Evolutionary conservation across 2,113 vertebrate genomes (phyloP).

Genomic region (Ranitomeya imitator): DNA sequence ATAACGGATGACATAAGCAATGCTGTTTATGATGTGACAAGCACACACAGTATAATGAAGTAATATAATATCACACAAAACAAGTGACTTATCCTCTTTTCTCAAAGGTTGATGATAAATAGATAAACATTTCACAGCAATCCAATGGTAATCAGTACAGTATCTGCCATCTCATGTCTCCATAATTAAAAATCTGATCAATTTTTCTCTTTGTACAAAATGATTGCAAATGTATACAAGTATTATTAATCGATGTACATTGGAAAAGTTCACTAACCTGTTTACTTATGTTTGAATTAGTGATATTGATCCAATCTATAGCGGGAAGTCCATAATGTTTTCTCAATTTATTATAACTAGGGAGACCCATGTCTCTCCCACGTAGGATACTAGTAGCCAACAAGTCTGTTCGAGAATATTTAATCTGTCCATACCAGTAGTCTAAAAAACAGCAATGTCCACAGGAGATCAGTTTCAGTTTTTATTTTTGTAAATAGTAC

Average conservation of each 20-base stretch:
- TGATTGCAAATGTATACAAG: background rate
- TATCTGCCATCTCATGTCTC: background rate
- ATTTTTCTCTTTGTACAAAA: background rate
- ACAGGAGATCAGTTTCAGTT: background rate
- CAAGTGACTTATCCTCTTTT: no score
- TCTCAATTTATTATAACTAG: constrained; percentile 78
- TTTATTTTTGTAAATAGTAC: background rate
- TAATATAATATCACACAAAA: no score
- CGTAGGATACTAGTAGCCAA: constrained; percentile 85
- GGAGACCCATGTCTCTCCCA: constrained; percentile 87
- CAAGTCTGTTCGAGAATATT: constrained; percentile 83
- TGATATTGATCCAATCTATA: constrained; percentile 77
- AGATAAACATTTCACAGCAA: no score
- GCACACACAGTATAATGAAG: background rate
- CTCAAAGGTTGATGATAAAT: no score
- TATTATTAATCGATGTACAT: background rate
- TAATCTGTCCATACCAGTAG: constrained; percentile 89
- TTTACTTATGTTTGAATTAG: constrained; percentile 63
- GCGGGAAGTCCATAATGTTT: constrained; percentile 71
- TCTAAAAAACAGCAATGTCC: constrained; percentile 69
- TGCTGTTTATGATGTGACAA: background rate
- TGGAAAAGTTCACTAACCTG: background rate
- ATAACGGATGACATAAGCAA: no score
- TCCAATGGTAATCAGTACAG: background rate
- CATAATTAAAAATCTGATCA: no score